Evolutionary conservation across 2,888 invertebrate species (phyloP), one percentile per base, ranked within the genome.

Genomic region (Coelopa pilipes): DNA sequence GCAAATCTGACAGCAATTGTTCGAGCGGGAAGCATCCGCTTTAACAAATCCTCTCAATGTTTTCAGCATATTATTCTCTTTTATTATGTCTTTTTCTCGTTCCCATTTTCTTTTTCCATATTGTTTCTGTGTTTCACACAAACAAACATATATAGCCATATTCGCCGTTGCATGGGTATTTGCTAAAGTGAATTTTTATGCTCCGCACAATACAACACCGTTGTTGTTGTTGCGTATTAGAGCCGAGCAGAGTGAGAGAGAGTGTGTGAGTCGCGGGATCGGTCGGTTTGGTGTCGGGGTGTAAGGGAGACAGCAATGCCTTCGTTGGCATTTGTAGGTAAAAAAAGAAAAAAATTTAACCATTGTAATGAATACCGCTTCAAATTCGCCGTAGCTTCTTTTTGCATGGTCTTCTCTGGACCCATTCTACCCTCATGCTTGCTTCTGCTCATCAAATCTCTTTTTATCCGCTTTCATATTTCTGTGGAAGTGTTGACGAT

Each of bases 241-340:
- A 79, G 72, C 66, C 50, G 70, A 53, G 77, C 74, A 74, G 34
- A n/a, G 21, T 49, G 10, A 49, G 70, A 34, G 34, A 34, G 34
- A 34, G 34, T 34, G 34, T 4, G 34, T 34, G 34, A 34, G 34
- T 7, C 4, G 34, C 7, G 34, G 34, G 34, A 34, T 34, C 34
- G 7, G 34, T 34, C 4, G 34, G 2, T 34, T 34, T 53, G 13
- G n/a, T 81, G 82, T 79, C 81, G 80, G 82, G 81, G 81, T 81
- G 83, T 53, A 11, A 53, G n/a, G 4, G n/a, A 13, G n/a, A 53
- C 83, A 79, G 80, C 82, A 81, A 79, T 76, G 66, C 74, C 55
- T 63, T 70, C 70, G 67, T 63, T 34, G 34, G 34, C 34, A 34
- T 34, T 34, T 7, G 7, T 2, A 34, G 73, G 69, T 49, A 60